Base-by-base conservation (phyloP, 2,888 invertebrate species). In the Punctoribates punctum region DNA sequence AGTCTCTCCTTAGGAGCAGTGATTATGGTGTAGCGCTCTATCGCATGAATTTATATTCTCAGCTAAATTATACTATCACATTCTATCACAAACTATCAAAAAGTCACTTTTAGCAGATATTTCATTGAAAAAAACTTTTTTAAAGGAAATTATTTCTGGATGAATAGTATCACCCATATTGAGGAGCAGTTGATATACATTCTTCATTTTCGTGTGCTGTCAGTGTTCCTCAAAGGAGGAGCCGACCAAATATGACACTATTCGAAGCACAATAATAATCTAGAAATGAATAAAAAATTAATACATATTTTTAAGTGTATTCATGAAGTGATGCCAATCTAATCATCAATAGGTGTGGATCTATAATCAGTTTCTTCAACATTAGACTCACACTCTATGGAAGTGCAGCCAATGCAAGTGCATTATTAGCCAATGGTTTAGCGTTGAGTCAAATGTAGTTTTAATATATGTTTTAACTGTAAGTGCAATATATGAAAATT, bases 311-410 rank as follows among this genome's bases (percentile, higher is more conserved):
- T 65, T 13, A 57, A 17, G n/a, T 48, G 13, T 48, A 20, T n/a
- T 34, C 34, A 34, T 34, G 34, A 34, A 60, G 60, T 25, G 60
- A 60, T 60, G 23, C 23, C 60, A 60, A 60, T 60, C 60, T 67
- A 67, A 67, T 67, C 67, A 67, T n/a, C 67, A 67, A 67, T 67
- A 67, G 67, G 67, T 67, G 67, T 67, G 67, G 34, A 67, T 67
- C 67, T 67, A 65, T 65, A 57, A 11, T 34, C 34, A 34, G 34
- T 34, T 34, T 34, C 34, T 34, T 34, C 34, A 34, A 34, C 8
- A 34, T 34, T 34, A 34, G 8, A 34, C 34, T 34, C 34, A 34
- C 34, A 34, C 34, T 34, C 34, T 5, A 8, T 34, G 34, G 34
- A 5, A 34, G 8, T 34, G 8, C 34, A 5, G 4, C 8, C 3